Evolutionary conservation across 2,797 vertebrate species (phyloP), one percentile per base, ranked within the genome.

Genomic region (Amniataba percoides): DNA sequence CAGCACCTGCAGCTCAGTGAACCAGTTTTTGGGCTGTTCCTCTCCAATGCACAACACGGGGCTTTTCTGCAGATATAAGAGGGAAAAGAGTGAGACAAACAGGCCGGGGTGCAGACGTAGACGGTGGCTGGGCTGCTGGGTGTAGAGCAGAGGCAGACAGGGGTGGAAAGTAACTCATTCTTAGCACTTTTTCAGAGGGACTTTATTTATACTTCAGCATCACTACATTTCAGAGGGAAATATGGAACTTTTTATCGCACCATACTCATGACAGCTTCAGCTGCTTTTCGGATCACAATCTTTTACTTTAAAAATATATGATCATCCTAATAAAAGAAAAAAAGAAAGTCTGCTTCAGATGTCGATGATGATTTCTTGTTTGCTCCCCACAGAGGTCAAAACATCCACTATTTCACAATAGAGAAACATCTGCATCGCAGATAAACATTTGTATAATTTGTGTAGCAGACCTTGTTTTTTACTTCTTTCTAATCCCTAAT

Each of bases 1-100:
- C 91, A 99, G 94, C 74, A 98, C 97, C 89, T 98, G 96, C 84
- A 99, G 96, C 76, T 99, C 98, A 23, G 98, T 99, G 89, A 98
- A 99, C 75, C 96, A 96, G 93, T 99, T 99, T 92, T 96, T 97
- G 83, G 96, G 95, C 91, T 99, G 98, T 85, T 99, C 97, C 93
- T 99, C 98, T 86, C 96, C 97, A 84, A 98, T 95, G 91, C 96
- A 96, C 95, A 98, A 94, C 65, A 96, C 92, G 1, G 96, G 86
- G 80, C 94, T 96, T 92, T 97, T 98, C 97, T 99, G 94, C 88
- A 89, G 92, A 90, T 77, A 83, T 36, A 61, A 59, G 83, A 82
- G 74, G 74, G 84, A 89, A 80, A 78, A 66, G 23, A 49, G 75
- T 71, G 85, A 85, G 72, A 76, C 36, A 71, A 79, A 82, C 71